phyloP scores from a whole-genome alignment of 2,797 vertebrate genomes.

The Melanotaenia parkinsoni region DNA sequence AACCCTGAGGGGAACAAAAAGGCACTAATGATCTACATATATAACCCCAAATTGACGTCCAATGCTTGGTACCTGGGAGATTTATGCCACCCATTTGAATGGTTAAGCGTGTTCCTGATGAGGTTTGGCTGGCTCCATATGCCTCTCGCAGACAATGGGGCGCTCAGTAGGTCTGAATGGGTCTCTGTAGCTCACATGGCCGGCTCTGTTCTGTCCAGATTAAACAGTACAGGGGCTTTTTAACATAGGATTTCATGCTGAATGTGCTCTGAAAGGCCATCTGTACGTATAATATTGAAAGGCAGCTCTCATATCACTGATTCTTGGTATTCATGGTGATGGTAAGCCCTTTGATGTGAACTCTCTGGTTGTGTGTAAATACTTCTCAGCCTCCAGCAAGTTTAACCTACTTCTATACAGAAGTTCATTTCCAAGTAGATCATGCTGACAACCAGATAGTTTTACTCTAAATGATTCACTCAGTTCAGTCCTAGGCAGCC shows the following conservation, averaged over 20 bases:
- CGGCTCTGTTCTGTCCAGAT: slow-evolving; percentile 49
- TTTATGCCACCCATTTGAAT: slow-evolving; percentile 77
- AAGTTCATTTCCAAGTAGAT: slow-evolving; percentile 4
- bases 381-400: slow-evolving; percentile 15
- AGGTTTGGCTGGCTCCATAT: slow-evolving; percentile 69
- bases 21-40: slow-evolving; percentile 79
- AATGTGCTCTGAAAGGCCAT: slow-evolving; percentile 14
- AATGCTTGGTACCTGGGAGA: slow-evolving; percentile 73
- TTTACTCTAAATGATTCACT: slow-evolving; percentile 21
- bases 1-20: slow-evolving; percentile 61
- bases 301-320: slow-evolving; percentile 17
- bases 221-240: slow-evolving; percentile 41
- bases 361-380: slow-evolving; percentile 5
- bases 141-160: slow-evolving; percentile 72
- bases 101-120: slow-evolving; percentile 73
- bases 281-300: slow-evolving; percentile 1
- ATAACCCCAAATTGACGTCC: slow-evolving; percentile 76
- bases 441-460: slow-evolving; percentile 39
- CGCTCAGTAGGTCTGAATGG: slow-evolving; percentile 65
- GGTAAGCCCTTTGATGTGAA: slow-evolving; percentile 16
- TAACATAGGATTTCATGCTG: slow-evolving; percentile 16
- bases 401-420: slow-evolving; percentile 25
- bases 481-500: slow-evolving; percentile 3
- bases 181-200: slow-evolving; percentile 54
- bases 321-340: slow-evolving; percentile 8